Evolutionary conservation across 1,140 invertebrate species (phyloP).

Genomic region (Trichonephila clavata): DNA sequence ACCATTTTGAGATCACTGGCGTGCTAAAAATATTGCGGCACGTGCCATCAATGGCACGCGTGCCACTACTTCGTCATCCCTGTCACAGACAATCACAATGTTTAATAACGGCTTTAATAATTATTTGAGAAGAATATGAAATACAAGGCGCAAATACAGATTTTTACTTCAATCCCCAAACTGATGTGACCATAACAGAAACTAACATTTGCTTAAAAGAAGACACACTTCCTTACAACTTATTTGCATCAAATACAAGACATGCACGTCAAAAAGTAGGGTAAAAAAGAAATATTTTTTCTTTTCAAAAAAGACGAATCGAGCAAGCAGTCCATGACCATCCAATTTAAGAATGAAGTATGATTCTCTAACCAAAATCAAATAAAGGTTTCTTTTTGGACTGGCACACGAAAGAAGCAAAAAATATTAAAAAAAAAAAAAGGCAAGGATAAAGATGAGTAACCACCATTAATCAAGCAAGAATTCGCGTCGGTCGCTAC

Average conservation of each 20-base stretch:
- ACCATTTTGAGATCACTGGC: too few species aligned
- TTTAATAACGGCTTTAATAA: too few species aligned
- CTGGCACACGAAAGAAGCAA: neutral
- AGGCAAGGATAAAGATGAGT: slow-evolving; percentile 31
- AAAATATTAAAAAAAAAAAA: neutral
- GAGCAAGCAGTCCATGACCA: slow-evolving; percentile 55
- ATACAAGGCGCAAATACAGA: too few species aligned
- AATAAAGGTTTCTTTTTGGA: slow-evolving; percentile 57
- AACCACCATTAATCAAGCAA: slow-evolving; percentile 51
- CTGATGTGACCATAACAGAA: too few species aligned
- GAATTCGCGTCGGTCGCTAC: slow-evolving; percentile 33
- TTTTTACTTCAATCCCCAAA: too few species aligned
- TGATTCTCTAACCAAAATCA: slow-evolving; percentile 54
- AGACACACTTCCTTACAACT: neutral
- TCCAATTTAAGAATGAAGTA: slow-evolving; percentile 56
- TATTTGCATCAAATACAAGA: slow-evolving; percentile 11
- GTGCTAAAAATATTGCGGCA: too few species aligned
- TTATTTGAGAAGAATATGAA: too few species aligned
- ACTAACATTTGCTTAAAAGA: neutral
- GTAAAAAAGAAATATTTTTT: neutral
- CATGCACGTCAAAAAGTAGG: neutral
- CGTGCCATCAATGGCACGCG: too few species aligned
- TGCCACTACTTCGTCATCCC: too few species aligned
- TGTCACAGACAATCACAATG: too few species aligned
- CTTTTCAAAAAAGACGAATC: neutral